Conservation (phyloP, 2,797 vertebrate genomes). For the Rhinophrynus dorsalis region DNA sequence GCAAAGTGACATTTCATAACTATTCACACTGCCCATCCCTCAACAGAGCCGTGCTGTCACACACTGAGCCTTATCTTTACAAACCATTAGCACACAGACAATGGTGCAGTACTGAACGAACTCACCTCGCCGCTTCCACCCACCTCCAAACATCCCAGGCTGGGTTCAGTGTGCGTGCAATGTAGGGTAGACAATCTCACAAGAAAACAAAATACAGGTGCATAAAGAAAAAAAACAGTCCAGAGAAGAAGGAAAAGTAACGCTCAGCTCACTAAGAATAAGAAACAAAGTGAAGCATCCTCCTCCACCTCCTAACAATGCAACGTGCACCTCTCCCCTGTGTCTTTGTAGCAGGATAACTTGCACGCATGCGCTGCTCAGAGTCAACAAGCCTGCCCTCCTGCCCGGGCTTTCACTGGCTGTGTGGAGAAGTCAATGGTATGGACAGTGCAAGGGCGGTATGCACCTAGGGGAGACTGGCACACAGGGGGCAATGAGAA, state of each 20-base stretch:
- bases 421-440: constrained; percentile 6
- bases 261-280: neutral
- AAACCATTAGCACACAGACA: too few relatives aligned
- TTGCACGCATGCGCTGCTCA: constrained; percentile 13
- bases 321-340: constrained; percentile 18
- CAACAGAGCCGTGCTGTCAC: too few relatives aligned
- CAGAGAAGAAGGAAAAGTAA: neutral
- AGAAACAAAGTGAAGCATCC: constrained; percentile 13
- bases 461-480: neutral
- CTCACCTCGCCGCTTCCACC: constrained; percentile 4
- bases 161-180: neutral
- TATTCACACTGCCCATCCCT: too few relatives aligned
- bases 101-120: neutral
- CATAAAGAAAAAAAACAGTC: neutral
- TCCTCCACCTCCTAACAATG: constrained; percentile 22
- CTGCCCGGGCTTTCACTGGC: neutral
- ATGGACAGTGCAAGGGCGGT: neutral
- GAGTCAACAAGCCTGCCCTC: constrained; percentile 5
- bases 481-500: neutral
- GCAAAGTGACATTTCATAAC: too few relatives aligned
- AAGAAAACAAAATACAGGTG: too few relatives aligned
- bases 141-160: neutral
- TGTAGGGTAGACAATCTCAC: too few relatives aligned
- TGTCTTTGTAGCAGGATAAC: constrained; percentile 25
- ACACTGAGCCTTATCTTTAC: too few relatives aligned